Conservation (phyloP, 2,797 vertebrate species). For the Sebastolobus altivelis region DNA sequence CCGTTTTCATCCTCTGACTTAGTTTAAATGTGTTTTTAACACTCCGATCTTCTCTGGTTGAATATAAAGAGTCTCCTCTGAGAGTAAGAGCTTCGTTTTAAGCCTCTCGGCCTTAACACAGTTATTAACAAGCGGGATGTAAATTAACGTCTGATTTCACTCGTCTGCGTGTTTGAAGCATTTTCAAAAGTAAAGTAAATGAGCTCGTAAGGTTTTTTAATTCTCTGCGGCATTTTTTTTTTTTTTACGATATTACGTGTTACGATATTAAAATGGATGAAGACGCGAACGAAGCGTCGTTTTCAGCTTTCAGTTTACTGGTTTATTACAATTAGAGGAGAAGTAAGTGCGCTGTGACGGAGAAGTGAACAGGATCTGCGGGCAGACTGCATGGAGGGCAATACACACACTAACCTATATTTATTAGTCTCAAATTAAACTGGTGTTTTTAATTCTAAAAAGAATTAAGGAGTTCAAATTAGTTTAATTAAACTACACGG, state of each 20-base stretch:
- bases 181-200: conserved; percentile 19
- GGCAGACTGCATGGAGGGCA: neutral
- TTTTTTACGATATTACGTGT: neutral
- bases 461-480: conserved; percentile 5
- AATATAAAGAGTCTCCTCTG: conserved; percentile 1
- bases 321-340: neutral
- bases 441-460: conserved; percentile 8
- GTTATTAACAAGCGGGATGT: conserved; percentile 17
- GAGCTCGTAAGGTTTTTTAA: neutral
- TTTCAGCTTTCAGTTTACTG: conserved; percentile 2
- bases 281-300: neutral
- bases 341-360: conserved; percentile 1
- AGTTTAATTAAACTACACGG: neutral
- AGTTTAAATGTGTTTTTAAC: conserved; percentile 6
- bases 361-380: conserved; percentile 10
- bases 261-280: neutral
- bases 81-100: conserved; percentile 11
- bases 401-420: neutral
- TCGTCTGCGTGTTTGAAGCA: conserved; percentile 6
- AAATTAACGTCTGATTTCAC: conserved; percentile 24
- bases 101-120: conserved; percentile 3
- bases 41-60: neutral
- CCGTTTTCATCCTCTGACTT: conserved; percentile 18
- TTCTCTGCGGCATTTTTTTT: neutral
- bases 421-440: conserved; percentile 22